These are phyloP conservation scores for Etheostoma spectabile DNA, from an alignment of 2,113 vertebrate species.

Conservation along the genomic window DNA sequence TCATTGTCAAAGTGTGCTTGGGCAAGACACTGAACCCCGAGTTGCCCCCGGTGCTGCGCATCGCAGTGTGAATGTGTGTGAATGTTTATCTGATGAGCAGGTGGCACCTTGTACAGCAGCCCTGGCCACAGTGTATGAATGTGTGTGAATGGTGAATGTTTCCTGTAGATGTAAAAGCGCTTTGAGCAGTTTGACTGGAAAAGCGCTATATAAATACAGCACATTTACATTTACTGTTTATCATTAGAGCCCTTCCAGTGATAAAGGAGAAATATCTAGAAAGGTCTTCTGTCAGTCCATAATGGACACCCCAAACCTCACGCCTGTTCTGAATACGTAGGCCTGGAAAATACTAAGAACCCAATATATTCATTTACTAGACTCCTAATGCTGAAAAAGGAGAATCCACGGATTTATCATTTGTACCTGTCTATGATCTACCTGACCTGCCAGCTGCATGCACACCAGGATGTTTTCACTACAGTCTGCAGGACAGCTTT, in stretches of 20 bases:
- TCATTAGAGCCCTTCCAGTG: conserved; percentile 6
- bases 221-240: no score
- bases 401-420: not conserved
- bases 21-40: no score
- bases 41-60: no score
- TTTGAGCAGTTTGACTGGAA: no score
- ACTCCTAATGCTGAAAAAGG: not conserved
- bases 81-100: no score
- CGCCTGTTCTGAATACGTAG: not conserved
- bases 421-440: not conserved
- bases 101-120: no score
- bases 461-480: conserved; percentile 18
- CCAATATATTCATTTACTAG: not conserved
- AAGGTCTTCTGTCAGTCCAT: not conserved
- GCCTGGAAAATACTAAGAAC: not conserved
- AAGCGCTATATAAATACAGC: no score
- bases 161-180: no score
- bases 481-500: conserved; percentile 17
- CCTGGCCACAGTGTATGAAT: no score
- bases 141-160: no score
- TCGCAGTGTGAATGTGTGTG: no score
- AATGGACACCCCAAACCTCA: not conserved
- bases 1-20: no score
- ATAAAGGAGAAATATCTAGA: not conserved
- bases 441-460: conserved; percentile 14